Conservation (phyloP, 1,140 invertebrate species). For the Gerris buenoi region DNA sequence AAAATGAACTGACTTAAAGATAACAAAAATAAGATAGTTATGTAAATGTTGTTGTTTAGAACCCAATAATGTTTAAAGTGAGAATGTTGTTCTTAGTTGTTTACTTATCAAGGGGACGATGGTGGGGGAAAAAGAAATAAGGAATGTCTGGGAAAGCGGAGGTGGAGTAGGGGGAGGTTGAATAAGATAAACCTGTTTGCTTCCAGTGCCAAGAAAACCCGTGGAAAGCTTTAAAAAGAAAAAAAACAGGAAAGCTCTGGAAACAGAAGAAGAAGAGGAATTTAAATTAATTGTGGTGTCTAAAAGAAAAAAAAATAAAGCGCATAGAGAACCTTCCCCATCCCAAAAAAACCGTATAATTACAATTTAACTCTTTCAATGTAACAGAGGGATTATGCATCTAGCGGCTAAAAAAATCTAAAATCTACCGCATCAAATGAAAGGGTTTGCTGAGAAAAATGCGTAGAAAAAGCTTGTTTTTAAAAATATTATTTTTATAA, state of each 20-base stretch:
- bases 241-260: background rate
- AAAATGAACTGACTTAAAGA: too few relatives aligned
- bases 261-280: background rate
- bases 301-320: background rate
- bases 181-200: background rate
- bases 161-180: background rate
- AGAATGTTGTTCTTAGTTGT: too few relatives aligned
- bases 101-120: too few relatives aligned
- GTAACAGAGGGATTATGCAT: background rate
- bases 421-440: too few relatives aligned
- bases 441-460: too few relatives aligned
- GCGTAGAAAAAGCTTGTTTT: too few relatives aligned
- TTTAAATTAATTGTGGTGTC: background rate
- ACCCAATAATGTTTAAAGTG: too few relatives aligned
- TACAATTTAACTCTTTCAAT: background rate
- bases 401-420: background rate
- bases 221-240: background rate
- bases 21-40: too few relatives aligned
- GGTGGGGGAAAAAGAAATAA: background rate
- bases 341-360: background rate
- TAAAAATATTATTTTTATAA: too few relatives aligned
- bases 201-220: background rate
- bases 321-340: too few relatives aligned
- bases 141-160: background rate
- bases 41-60: too few relatives aligned